phyloP scores from a whole-genome alignment of 1,140 invertebrate species.

The Druon quercuslanigerum region DNA sequence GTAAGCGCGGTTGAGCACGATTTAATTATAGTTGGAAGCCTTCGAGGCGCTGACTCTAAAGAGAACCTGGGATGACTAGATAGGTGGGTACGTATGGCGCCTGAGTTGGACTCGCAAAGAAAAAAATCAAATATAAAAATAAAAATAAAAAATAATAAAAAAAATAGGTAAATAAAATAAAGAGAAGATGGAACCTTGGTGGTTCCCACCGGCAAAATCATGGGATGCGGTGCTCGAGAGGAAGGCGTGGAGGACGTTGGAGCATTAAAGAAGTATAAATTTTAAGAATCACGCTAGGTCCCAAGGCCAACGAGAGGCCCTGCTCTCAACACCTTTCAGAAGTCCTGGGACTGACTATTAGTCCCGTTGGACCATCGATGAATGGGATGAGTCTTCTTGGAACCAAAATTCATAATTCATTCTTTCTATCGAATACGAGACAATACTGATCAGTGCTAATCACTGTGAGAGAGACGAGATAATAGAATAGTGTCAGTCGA shows the following conservation, averaged over 20 bases:
- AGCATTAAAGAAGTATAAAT: constrained; percentile 40
- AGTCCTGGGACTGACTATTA: constrained; percentile 29
- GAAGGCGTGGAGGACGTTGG: constrained; percentile 1
- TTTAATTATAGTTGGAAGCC: constrained; percentile 61
- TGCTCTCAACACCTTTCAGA: constrained; percentile 26
- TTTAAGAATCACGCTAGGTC: constrained; percentile 38
- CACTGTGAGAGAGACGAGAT: background rate
- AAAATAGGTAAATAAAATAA: background rate
- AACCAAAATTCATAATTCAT: background rate
- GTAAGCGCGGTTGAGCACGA: constrained; percentile 58
- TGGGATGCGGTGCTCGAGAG: background rate
- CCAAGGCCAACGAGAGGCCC: constrained; percentile 17
- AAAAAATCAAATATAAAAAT: background rate
- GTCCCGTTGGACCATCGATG: constrained; percentile 18
- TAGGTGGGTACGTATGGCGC: constrained; percentile 21
- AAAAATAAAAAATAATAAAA: constrained; percentile 2
- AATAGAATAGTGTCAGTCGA: background rate
- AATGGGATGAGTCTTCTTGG: constrained; percentile 6
- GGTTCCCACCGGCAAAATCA: constrained; percentile 25
- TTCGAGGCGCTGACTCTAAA: constrained; percentile 49
- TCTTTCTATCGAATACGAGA: background rate
- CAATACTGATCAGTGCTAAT: constrained; percentile 13
- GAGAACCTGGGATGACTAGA: constrained; percentile 41
- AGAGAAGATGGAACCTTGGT: background rate
- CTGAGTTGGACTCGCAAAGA: background rate